These are phyloP conservation scores for Gobionotothen gibberifrons DNA, from an alignment of 2,797 vertebrate species.

Conservation along the genomic window DNA sequence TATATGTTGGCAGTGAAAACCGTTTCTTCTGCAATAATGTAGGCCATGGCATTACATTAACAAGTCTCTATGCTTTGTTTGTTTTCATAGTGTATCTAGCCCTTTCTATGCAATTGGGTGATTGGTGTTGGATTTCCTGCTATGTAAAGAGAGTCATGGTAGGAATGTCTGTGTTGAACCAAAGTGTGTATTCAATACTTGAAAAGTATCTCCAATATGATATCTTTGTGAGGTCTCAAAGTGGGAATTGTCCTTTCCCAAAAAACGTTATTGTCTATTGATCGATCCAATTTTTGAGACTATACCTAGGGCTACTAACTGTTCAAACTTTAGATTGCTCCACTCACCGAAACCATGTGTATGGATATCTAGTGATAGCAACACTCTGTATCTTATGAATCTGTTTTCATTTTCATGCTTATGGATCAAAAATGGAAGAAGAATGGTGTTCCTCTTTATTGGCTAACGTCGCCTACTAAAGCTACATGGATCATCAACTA, in stretches of 20 bases:
- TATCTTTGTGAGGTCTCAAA: constrained; percentile 20
- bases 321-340: not conserved
- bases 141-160: constrained; percentile 67
- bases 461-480: not conserved
- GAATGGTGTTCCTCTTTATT: not conserved
- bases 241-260: not conserved
- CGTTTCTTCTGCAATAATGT: constrained; percentile 73
- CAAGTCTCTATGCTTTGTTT: constrained; percentile 78
- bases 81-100: constrained; percentile 78
- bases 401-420: too few species aligned
- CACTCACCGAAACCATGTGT: not conserved
- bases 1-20: constrained; percentile 71
- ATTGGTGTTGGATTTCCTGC: constrained; percentile 80
- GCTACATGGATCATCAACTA: constrained; percentile 1
- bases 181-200: constrained; percentile 1
- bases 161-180: constrained; percentile 59
- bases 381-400: not conserved
- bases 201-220: constrained; percentile 2
- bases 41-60: constrained; percentile 77
- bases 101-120: constrained; percentile 77
- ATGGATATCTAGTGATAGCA: not conserved
- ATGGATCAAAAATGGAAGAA: not conserved
- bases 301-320: not conserved
- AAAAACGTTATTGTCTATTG: not conserved
- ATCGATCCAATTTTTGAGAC: constrained; percentile 2